Percentiles rank a stretch among this genome's conserved stretches.
Evolutionary conservation across 64 coral and sea anemone genomes (phyloP).

Genomic region (Stylophora pistillata): DNA sequence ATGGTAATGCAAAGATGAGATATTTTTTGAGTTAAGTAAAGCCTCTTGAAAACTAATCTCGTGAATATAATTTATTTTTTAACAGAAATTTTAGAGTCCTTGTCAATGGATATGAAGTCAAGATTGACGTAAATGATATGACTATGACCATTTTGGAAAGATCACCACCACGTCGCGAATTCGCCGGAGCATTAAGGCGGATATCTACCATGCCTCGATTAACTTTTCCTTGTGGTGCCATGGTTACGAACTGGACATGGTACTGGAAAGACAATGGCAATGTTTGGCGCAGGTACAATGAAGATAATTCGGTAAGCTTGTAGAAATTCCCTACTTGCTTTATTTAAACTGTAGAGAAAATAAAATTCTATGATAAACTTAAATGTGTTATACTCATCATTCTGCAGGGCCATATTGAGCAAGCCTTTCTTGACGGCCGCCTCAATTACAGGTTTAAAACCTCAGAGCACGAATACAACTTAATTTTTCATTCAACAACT

Average conservation of each 20-base stretch:
- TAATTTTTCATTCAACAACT: not conserved
- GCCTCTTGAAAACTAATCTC: too few species aligned
- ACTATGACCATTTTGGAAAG: not conserved
- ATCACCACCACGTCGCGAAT: not conserved
- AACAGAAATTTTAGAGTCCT: not conserved
- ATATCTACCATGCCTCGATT: not conserved
- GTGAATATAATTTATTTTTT: not conserved
- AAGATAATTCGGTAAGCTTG: not conserved
- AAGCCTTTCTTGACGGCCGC: not conserved
- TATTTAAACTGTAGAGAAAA: not conserved
- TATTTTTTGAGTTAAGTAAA: too few species aligned
- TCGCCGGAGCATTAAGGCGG: not conserved
- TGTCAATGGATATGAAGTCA: not conserved
- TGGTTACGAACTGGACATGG: not conserved
- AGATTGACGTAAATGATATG: not conserved
- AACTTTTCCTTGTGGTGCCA: not conserved
- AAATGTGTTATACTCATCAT: not conserved
- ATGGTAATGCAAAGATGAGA: too few species aligned
- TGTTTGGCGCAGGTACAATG: not conserved
- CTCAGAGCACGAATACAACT: not conserved
- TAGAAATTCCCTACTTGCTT: not conserved
- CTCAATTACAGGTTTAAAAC: not conserved
- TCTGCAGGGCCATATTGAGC: not conserved
- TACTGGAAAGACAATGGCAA: conserved; percentile 14
- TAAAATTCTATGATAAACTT: not conserved